Base-by-base conservation (phyloP, 2,797 vertebrate species). In the Bovichtus diacanthus region DNA sequence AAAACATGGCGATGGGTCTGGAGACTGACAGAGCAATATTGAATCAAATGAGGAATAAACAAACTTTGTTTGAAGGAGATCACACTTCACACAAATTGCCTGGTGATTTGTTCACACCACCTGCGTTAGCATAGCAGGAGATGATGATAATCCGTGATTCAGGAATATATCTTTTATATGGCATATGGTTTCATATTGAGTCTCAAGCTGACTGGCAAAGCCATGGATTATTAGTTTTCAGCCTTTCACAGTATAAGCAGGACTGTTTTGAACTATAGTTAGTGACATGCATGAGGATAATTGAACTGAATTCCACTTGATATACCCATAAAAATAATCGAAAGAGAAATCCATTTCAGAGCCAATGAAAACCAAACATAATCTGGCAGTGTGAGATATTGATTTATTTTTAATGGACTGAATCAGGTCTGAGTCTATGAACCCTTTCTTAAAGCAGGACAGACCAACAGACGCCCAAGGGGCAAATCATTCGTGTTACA, bases 11-110 rank as follows among this genome's bases (percentile, higher is more conserved):
- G 9, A 51, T 16, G 49, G 71, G 80, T 82, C 74, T 75, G 62
- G 47, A 76, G 76, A 71, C 64, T 60, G 81, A 74, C 47, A 49
- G 66, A 78, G 68, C 53, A 49, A 74, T 59, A 36, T 74, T 5
- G 71, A 87, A 82, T 87, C 62, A 87, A 87, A 85, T 60, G 76
- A 88, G 81, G 61, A n/a, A 79, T 75, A 78, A 84, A 81, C 77
- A 86, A 84, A 87, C 29, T 8, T 59, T 59, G 70, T 76, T 50
- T 81, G 82, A 77, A 68, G 74, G 81, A 70, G 88, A 88, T 89
- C 84, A 82, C 72, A 76, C 66, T 70, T 71, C 59, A 9, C 77
- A 55, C 76, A 84, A 88, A 91, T 85, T 84, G 82, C 74, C 69
- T 59, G 58, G 66, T 71, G 85, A 83, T 85, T 86, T 87, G 75